phyloP scores from a whole-genome alignment of 1,140 invertebrate species.

The Platyura marginata region DNA sequence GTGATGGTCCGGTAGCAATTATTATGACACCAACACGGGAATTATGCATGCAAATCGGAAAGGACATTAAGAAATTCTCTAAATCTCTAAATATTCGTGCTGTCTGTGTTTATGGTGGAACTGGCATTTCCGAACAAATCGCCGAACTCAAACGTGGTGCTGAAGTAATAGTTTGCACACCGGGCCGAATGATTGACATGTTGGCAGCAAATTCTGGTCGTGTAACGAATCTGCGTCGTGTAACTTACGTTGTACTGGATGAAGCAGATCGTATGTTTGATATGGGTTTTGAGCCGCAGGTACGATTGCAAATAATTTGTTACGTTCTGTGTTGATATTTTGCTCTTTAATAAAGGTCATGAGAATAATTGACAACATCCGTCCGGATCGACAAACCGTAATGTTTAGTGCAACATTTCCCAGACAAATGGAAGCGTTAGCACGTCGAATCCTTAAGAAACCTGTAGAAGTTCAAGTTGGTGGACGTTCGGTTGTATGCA shows the following conservation, averaged over 20 bases:
- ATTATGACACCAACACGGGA: conserved; percentile 98
- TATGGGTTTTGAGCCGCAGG: conserved; percentile 99
- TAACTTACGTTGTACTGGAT: conserved; percentile 95
- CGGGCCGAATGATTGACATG: conserved; percentile 99
- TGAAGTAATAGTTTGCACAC: conserved; percentile 98
- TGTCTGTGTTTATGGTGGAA: conserved; percentile 97
- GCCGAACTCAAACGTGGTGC: conserved; percentile 94
- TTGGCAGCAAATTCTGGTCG: conserved; percentile 91
- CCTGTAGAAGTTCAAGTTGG: conserved; percentile 99
- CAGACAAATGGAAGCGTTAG: conserved; percentile 95
- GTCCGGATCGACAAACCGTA: conserved; percentile 94
- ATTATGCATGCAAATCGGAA: conserved; percentile 96
- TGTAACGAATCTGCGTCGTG: conserved; percentile 88
- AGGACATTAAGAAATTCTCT: conserved; percentile 91
- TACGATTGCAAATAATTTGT: conserved; percentile 19
- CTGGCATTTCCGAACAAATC: conserved; percentile 59
- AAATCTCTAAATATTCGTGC: conserved; percentile 71
- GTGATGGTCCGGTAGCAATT: conserved; percentile 89
- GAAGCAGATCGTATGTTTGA: conserved; percentile 99
- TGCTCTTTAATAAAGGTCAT: conserved; percentile 44
- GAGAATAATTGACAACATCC: conserved; percentile 92
- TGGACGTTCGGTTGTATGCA: conserved; percentile 92
- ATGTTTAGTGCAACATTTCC: conserved; percentile 99
- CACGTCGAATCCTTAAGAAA: conserved; percentile 78
- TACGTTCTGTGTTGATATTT: conserved; percentile 2